Evolutionary conservation across 2,797 vertebrate species (phyloP).

Genomic region (Nannoperca obscura): DNA sequence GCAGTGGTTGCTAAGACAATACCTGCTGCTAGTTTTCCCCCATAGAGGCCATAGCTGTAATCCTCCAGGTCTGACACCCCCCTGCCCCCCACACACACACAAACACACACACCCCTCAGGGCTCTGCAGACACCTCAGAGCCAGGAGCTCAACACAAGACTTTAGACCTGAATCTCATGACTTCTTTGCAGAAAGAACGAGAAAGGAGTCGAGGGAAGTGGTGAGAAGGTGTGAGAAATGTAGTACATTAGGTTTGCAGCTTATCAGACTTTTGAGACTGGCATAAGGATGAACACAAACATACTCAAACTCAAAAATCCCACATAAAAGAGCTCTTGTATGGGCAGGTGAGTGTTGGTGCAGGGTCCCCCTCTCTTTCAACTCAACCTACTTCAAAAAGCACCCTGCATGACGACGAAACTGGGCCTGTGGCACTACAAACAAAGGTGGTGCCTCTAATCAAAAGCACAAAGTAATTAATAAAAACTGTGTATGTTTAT

Average conservation of each 20-base stretch:
- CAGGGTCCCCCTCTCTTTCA: slow-evolving; percentile 77
- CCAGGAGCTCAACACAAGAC: slow-evolving; percentile 55
- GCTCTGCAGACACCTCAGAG: slow-evolving; percentile 61
- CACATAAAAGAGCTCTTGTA: slow-evolving; percentile 82
- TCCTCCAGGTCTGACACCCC: slow-evolving; percentile 48
- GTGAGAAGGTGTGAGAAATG: slow-evolving; percentile 22
- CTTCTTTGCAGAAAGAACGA: slow-evolving; percentile 42
- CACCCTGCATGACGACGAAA: slow-evolving; percentile 76
- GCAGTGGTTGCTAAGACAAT: slow-evolving; percentile 52
- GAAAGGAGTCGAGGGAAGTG: slow-evolving; percentile 21
- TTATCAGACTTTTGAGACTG: slow-evolving; percentile 51
- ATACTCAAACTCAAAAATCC: slow-evolving; percentile 47
- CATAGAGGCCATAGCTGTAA: slow-evolving; percentile 56
- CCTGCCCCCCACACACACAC: not conserved
- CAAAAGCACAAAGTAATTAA: slow-evolving; percentile 29
- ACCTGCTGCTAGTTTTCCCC: slow-evolving; percentile 38
- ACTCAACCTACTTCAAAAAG: slow-evolving; percentile 83
- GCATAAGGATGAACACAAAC: slow-evolving; percentile 31
- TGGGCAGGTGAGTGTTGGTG: slow-evolving; percentile 77
- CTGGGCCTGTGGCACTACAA: slow-evolving; percentile 73
- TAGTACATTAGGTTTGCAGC: slow-evolving; percentile 22
- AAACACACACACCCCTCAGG: not conserved
- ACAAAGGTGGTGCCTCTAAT: slow-evolving; percentile 79
- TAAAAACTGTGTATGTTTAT: slow-evolving; percentile 10
- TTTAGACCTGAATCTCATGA: slow-evolving; percentile 62